Percentiles rank a stretch among this genome's conserved stretches.
Evolutionary conservation across 2,888 invertebrate species (phyloP).

Genomic region (Scrobipalpa atriplicella): DNA sequence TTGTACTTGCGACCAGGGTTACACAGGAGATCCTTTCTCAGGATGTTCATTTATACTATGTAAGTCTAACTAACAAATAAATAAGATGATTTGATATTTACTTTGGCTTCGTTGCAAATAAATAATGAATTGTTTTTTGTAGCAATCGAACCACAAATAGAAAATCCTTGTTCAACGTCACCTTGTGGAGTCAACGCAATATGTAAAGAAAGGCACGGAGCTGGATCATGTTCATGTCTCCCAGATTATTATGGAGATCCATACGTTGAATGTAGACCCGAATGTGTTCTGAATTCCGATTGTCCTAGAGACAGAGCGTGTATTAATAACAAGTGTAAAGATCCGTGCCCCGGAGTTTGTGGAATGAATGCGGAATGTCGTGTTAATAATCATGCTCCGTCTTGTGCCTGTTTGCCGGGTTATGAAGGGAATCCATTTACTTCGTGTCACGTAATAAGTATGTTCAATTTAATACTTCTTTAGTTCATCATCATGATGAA

Average conservation of each 20-base stretch:
- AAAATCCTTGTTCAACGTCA: constrained; percentile 89
- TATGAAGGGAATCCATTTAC: constrained; percentile 91
- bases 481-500: too few relatives aligned
- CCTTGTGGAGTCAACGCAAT: constrained; percentile 94
- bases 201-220: constrained; percentile 91
- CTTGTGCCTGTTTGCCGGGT: constrained; percentile 88
- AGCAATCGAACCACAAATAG: constrained; percentile 79
- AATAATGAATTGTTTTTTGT: constrained; percentile 46
- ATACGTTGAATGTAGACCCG: constrained; percentile 92
- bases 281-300: constrained; percentile 94
- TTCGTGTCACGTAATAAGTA: constrained; percentile 85
- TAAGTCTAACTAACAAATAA: constrained; percentile 62
- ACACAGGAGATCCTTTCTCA: constrained; percentile 91
- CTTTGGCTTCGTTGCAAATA: neutral
- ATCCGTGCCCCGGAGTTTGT: constrained; percentile 92
- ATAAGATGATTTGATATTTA: neutral
- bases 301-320: constrained; percentile 90
- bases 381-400: constrained; percentile 91
- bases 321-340: constrained; percentile 91
- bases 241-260: constrained; percentile 94
- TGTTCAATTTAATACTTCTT: constrained; percentile 32
- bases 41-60: constrained; percentile 85
- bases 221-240: constrained; percentile 91
- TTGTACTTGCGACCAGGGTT: constrained; percentile 87
- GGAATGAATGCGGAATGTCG: constrained; percentile 92